Conservation (phyloP, 2,888 invertebrate species). For the Sinohyriopsis cumingii region DNA sequence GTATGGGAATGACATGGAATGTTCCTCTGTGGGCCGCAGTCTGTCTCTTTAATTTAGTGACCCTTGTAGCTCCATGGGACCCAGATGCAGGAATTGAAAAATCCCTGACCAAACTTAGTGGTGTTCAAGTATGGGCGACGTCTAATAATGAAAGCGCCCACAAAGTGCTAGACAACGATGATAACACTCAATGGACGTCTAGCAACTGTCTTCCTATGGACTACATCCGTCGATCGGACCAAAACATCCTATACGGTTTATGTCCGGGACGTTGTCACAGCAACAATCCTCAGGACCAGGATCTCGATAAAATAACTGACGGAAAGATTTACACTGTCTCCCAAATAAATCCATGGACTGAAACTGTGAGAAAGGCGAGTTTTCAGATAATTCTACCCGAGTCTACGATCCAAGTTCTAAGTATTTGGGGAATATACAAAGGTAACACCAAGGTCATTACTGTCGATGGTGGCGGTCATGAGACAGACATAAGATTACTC, state of each 20-base stretch:
- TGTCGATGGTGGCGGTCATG: conserved; percentile 3
- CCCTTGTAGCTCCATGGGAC: conserved; percentile 36
- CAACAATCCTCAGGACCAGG: conserved; percentile 9
- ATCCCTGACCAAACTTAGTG: conserved; percentile 44
- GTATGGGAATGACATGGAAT: too few species aligned
- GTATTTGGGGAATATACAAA: conserved; percentile 35
- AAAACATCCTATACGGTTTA: conserved; percentile 35
- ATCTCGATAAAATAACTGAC: conserved; percentile 33
- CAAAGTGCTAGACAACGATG: conserved; percentile 39
- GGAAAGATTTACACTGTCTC: conserved; percentile 26
- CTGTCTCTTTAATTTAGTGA: background rate
- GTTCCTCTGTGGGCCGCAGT: too few species aligned
- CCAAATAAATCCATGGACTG: conserved; percentile 7
- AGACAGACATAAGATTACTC: conserved; percentile 9
- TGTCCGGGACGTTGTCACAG: conserved; percentile 30
- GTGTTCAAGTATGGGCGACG: conserved; percentile 30
- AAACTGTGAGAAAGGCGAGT: conserved; percentile 10
- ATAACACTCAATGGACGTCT: conserved; percentile 51
- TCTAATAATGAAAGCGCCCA: conserved; percentile 19
- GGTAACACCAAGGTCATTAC: conserved; percentile 10
- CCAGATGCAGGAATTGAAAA: conserved; percentile 48
- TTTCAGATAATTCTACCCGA: conserved; percentile 17
- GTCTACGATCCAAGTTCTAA: conserved; percentile 21
- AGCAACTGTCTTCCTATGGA: conserved; percentile 40
- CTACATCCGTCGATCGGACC: conserved; percentile 30